phyloP scores from a whole-genome alignment of 2,797 vertebrate genomes.

The Melanotaenia maccullochi region DNA sequence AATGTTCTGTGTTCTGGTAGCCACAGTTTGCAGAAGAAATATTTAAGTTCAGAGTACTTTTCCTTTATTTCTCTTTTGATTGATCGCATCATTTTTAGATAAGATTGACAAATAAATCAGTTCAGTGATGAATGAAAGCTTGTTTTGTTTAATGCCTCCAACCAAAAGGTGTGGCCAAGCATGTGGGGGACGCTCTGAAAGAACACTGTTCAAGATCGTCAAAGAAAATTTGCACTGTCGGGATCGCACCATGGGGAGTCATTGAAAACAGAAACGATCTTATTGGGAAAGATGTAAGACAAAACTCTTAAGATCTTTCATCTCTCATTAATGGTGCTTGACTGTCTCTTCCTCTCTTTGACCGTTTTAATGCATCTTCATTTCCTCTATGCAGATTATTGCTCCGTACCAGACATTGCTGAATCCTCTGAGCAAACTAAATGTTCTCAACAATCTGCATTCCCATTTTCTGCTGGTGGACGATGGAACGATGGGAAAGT shows the following conservation, averaged over 20 bases:
- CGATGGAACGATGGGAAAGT: slow-evolving; percentile 96
- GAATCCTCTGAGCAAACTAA: slow-evolving; percentile 97
- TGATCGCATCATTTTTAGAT: not conserved
- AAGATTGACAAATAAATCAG: not conserved
- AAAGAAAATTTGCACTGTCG: slow-evolving; percentile 98
- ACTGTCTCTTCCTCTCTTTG: too few species aligned
- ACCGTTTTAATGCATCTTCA: not conserved
- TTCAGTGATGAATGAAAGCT: not conserved
- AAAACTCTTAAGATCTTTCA: not conserved
- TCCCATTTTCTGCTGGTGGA: slow-evolving; percentile 99
- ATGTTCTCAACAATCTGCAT: slow-evolving; percentile 96
- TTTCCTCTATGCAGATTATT: slow-evolving; percentile 84
- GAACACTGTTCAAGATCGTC: slow-evolving; percentile 96
- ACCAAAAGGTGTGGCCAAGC: slow-evolving; percentile 91
- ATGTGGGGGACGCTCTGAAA: slow-evolving; percentile 96
- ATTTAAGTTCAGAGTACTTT: not conserved
- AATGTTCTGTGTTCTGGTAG: slow-evolving; percentile 1
- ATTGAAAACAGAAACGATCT: slow-evolving; percentile 99
- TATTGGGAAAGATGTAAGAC: slow-evolving; percentile 96
- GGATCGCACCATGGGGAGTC: slow-evolving; percentile 97
- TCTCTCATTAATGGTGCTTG: not conserved
- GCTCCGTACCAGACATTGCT: slow-evolving; percentile 97
- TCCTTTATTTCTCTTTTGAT: not conserved
- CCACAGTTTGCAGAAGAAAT: not conserved
- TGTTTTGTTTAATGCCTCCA: slow-evolving; percentile 11